phyloP scores from a whole-genome alignment of 2,888 invertebrate species.

The Eledona agricola region DNA sequence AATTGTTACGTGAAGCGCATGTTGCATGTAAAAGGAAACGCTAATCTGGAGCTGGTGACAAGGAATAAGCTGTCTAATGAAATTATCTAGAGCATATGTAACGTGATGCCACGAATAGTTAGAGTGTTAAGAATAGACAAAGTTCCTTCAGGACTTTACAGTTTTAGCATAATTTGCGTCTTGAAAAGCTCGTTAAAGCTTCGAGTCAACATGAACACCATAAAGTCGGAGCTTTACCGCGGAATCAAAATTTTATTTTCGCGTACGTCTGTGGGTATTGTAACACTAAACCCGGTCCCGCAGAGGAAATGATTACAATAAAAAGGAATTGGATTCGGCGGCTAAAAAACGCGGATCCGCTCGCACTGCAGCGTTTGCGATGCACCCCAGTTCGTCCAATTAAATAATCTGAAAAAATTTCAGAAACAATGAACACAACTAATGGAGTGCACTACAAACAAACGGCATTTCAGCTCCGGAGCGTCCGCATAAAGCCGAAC shows the following conservation, averaged over 20 bases:
- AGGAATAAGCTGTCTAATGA: no score
- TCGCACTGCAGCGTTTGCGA: no score
- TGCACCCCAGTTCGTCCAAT: no score
- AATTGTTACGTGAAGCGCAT: no score
- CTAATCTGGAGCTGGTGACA: no score
- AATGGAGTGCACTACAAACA: background rate
- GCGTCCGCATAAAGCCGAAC: slow-evolving; percentile 2
- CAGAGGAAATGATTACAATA: no score
- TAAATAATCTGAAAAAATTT: no score
- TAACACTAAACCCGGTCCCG: no score
- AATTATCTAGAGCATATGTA: background rate
- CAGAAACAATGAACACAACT: background rate
- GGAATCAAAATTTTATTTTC: slow-evolving; percentile 10
- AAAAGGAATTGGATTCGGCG: no score
- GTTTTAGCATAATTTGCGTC: slow-evolving; percentile 9
- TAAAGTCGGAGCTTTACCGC: slow-evolving; percentile 3
- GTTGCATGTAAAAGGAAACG: no score
- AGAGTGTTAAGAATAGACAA: slow-evolving; percentile 7
- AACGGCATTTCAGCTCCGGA: slow-evolving; percentile 1
- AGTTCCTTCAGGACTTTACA: slow-evolving; percentile 3
- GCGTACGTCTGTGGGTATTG: no score
- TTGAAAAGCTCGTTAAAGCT: background rate
- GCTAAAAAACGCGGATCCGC: no score
- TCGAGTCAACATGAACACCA: slow-evolving; percentile 11
- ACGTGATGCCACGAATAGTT: slow-evolving; percentile 13